Base-by-base conservation (phyloP, 1,140 invertebrate species). In the Panulirus ornatus region DNA sequence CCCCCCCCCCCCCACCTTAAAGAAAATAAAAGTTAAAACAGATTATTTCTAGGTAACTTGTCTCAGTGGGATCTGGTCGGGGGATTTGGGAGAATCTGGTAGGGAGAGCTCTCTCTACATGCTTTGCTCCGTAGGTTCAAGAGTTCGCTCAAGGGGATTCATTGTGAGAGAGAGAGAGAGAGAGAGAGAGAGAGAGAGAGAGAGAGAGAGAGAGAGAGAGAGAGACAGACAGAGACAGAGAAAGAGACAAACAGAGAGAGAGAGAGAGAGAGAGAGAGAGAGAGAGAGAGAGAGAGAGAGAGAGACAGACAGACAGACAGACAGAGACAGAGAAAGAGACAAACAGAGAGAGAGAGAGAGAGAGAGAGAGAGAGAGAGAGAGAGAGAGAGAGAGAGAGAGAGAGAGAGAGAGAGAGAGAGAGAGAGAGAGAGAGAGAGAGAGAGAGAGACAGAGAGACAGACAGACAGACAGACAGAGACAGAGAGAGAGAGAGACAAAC, bases 211-310 rank as follows among this genome's bases (percentile, higher is more conserved):
- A 66, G 63, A 66, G 63, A 66, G 63, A 66, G 63, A 66, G 63
- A 66, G 63, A 27, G 66, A 70, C 27, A 70, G 66, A 70, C 27
- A 70, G 66, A 70, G 66, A 70, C 27, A 70, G 66, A 70, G 66
- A 70, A 34, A 70, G 66, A n/a, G n/a, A n/a, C n/a, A n/a, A n/a
- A n/a, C n/a, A n/a, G n/a, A n/a, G n/a, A n/a, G n/a, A n/a, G n/a
- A 70, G 66, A 70, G 66, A 70, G 66, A 70, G 66, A 70, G 66
- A 70, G 66, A 70, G 66, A 70, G 66, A 70, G 66, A 70, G 66
- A 70, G 66, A 70, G 66, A 70, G 66, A n/a, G 2, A 70, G 19
- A 1, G n/a, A 19, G 27, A 19, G 58, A 27, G 8, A 63, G 27
- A 63, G 9, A 58, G 51, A 22, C 51, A 58, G 51, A 58, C 51